A percentile compares a stretch with the other conserved stretches of the same genome.
These are phyloP conservation scores for Rhinoraja longicauda DNA, from an alignment of 2,797 vertebrate genomes.

Conservation along the genomic window DNA sequence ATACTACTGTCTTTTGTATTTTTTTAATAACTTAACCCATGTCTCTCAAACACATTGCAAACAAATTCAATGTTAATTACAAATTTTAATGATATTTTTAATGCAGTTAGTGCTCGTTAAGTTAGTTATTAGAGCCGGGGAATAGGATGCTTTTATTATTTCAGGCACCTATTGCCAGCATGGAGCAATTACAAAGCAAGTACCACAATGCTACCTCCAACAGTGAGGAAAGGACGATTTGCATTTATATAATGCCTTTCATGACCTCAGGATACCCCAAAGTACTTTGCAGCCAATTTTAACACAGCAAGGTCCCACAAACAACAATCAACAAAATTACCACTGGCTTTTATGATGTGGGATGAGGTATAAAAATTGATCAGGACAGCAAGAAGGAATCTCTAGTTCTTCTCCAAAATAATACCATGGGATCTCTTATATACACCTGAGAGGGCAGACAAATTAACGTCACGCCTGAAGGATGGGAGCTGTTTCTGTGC, in stretches of 20 bases:
- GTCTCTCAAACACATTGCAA: neutral
- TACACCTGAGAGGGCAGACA: no score
- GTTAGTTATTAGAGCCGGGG: neutral
- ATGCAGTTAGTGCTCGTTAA: constrained; percentile 27
- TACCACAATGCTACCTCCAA: neutral
- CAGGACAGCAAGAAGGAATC: no score
- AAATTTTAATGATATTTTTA: constrained; percentile 11
- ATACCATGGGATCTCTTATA: no score
- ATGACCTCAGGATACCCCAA: neutral
- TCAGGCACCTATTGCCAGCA: neutral
- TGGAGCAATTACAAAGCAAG: neutral
- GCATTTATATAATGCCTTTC: neutral
- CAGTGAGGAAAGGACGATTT: neutral
- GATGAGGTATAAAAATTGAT: no score
- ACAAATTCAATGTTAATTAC: constrained; percentile 23
- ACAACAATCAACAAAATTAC: no score
- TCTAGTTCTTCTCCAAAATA: no score
- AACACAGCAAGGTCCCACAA: no score
- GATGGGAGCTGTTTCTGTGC: no score
- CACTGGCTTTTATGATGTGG: no score
- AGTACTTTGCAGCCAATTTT: neutral
- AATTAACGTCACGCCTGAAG: no score
- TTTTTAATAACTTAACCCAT: neutral
- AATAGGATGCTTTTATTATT: neutral
- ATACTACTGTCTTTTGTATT: neutral